Conservation (phyloP, 1,140 invertebrate genomes). For the Bombus fervidus region DNA sequence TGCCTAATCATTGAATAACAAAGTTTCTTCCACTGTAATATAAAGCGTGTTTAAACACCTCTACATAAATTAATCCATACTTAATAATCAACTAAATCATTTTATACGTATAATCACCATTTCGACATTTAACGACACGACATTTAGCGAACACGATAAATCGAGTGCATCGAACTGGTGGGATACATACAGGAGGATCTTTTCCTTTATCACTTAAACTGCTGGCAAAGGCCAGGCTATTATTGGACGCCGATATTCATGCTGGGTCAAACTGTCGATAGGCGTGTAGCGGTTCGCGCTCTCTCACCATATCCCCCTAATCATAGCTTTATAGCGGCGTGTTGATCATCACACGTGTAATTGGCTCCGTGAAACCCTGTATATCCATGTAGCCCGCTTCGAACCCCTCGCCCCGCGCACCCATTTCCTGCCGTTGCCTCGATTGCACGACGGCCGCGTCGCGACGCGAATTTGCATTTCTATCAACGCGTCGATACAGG, state of each 20-base stretch:
- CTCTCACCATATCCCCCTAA: slow-evolving; percentile 50
- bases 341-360: slow-evolving; percentile 68
- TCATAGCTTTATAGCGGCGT: slow-evolving; percentile 58
- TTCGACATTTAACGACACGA: not conserved
- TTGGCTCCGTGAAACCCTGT: slow-evolving; percentile 57
- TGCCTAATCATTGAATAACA: no score
- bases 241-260: slow-evolving; percentile 61
- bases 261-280: slow-evolving; percentile 54
- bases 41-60: no score
- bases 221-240: slow-evolving; percentile 43
- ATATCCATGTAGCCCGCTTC: slow-evolving; percentile 48
- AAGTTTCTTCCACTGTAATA: no score
- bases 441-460: slow-evolving; percentile 36
- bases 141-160: not conserved
- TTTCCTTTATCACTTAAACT: slow-evolving; percentile 53
- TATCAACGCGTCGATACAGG: slow-evolving; percentile 30
- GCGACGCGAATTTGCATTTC: slow-evolving; percentile 62
- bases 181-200: slow-evolving; percentile 4
- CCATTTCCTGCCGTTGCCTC: not conserved
- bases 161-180: slow-evolving; percentile 4
- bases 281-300: slow-evolving; percentile 25
- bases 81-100: no score
- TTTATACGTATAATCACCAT: not conserved
- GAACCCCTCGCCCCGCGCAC: slow-evolving; percentile 13
- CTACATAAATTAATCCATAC: no score